Percentiles rank a stretch among this genome's conserved stretches.
phyloP scores from a whole-genome alignment of 2,113 vertebrate species.

The Fregata magnificens region DNA sequence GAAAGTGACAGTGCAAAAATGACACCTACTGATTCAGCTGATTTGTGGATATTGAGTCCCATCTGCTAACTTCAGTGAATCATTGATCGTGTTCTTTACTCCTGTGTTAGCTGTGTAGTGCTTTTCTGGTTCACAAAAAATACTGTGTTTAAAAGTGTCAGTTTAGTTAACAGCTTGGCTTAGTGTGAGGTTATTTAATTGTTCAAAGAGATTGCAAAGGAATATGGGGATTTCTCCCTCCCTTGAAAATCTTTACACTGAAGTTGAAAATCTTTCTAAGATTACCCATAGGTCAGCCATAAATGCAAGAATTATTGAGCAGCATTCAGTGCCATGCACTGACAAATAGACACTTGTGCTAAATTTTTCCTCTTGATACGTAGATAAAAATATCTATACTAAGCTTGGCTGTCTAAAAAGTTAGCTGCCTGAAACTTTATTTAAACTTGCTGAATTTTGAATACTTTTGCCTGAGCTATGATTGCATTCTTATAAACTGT shows the following conservation, averaged over 20 bases:
- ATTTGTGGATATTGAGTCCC: conserved; percentile 28
- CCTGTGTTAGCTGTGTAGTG: not conserved
- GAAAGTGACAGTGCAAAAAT: conserved; percentile 19
- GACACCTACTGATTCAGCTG: conserved; percentile 32
- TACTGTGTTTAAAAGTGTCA: not conserved
- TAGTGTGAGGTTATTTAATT: not conserved
- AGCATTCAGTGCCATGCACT: not conserved
- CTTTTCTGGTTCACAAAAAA: not conserved
- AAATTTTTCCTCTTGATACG: not conserved
- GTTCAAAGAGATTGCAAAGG: not conserved
- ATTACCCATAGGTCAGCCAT: not conserved
- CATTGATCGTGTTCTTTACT: not conserved
- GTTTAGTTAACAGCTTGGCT: not conserved
- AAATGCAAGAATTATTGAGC: not conserved
- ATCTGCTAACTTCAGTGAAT: conserved; percentile 40
- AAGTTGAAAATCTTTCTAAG: not conserved
- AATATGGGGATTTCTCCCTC: not conserved
- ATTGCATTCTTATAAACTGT: not conserved
- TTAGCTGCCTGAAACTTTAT: not conserved
- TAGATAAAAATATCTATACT: not conserved
- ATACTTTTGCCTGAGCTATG: not conserved
- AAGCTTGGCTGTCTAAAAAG: not conserved
- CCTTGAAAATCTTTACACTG: not conserved
- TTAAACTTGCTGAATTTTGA: not conserved
- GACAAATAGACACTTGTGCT: not conserved